Base-by-base conservation (phyloP, 2,113 vertebrate genomes). In the Turnix velox region DNA sequence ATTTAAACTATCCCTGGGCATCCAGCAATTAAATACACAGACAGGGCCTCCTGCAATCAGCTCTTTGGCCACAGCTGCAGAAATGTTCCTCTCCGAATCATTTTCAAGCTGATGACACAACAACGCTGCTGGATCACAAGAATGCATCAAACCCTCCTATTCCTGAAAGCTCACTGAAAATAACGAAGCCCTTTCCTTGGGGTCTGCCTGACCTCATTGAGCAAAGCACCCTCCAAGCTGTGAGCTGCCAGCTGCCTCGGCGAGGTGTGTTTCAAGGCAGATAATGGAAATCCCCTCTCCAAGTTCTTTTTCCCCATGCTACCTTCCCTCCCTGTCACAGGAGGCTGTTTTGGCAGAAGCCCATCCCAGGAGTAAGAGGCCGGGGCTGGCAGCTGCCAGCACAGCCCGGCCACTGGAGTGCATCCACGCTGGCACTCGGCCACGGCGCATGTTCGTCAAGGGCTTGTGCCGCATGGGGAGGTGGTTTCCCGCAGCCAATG, bases 151-250 rank as follows among this genome's bases (percentile, higher is more conserved):
- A 65, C 31, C 73, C 61, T 55, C 77, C 63, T 9, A 2, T 1
- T 31, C 31, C 27, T 20, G 51, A 67, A 54, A 76, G 35, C 16
- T 33, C n/a, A 3, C n/a, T 2, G 3, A 37, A 37, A 77, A 20
- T 0, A 40, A 7, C 77, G 12, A 0, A 58, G 24, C 33, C 6
- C 1, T 9, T 40, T 43, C 83, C 83, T 28, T 0, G 3, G 40
- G 58, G 48, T 17, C 9, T 28, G 48, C 31, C 67, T 19, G 42
- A 24, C 48, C 68, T 30, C 7, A 0, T 55, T 3, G 1, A n/a
- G 57, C 52, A 4, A 12, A 58, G 49, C 73, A 33, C 19, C 6
- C 65, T 37, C 37, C 23, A 4, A 6, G 10, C 12, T 0, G 3
- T 2, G 39, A 6, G 55, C 67, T 5, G 28, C 69, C 43, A 37